Evolutionary conservation across 2,797 vertebrate species (phyloP).

Genomic region (Malacoctenus gilli): DNA sequence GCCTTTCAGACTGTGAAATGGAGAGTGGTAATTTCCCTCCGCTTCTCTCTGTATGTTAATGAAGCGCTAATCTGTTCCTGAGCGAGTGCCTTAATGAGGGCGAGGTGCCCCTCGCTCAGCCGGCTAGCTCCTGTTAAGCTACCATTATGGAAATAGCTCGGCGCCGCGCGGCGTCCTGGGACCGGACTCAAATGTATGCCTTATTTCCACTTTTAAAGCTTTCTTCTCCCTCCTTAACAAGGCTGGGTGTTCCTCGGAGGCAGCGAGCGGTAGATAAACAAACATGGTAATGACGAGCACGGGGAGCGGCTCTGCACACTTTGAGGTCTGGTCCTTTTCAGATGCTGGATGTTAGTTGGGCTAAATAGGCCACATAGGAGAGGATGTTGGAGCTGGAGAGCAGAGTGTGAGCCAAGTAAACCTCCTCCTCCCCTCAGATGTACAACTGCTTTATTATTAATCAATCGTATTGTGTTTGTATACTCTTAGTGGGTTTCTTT

Average conservation of each 20-base stretch:
- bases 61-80: conserved; percentile 81
- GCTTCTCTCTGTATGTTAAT: conserved; percentile 84
- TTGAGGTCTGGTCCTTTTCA: conserved; percentile 70
- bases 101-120: conserved; percentile 70
- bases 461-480: conserved; percentile 27
- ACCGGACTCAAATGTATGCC: conserved; percentile 73
- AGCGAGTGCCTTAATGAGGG: conserved; percentile 81
- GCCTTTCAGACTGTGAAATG: conserved; percentile 80
- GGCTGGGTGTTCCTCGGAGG: conserved; percentile 75
- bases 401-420: conserved; percentile 44
- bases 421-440: conserved; percentile 39
- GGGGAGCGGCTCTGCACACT: conserved; percentile 66
- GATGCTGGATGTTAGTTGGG: conserved; percentile 57
- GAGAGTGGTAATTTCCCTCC: conserved; percentile 77
- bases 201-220: conserved; percentile 81
- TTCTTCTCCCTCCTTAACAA: conserved; percentile 76
- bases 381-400: conserved; percentile 51
- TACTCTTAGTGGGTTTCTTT: conserved; percentile 6
- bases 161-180: conserved; percentile 63
- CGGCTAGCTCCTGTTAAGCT: conserved; percentile 69
- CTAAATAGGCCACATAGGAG: conserved; percentile 75
- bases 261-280: conserved; percentile 76
- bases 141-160: conserved; percentile 80
- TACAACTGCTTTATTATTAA: conserved; percentile 45
- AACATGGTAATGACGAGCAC: conserved; percentile 80